Base-by-base conservation (phyloP, 2,888 invertebrate genomes). In the Calameuta filiformis region DNA sequence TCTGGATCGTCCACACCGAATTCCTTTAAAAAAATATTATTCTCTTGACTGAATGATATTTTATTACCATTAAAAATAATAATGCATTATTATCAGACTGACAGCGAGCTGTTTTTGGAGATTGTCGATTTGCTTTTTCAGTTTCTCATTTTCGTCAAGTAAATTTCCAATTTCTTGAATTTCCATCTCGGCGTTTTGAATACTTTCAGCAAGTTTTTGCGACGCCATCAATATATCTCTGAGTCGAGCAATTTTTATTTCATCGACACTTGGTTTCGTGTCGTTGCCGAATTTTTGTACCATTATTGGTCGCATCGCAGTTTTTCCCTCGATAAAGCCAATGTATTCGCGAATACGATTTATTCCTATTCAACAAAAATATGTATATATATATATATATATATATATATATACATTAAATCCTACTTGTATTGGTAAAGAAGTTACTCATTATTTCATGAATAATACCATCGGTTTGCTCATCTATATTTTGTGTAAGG, bases 101-200 rank as follows among this genome's bases (percentile, higher is more conserved):
- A 74, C 37, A 34, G 34, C 30, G n/a, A 74, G 34, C 12, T 35
- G 74, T 30, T 35, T 34, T 15, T 35, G 6, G 9, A 35, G 37
- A 74, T 37, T n/a, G 4, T 34, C 35, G 23, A 74, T 30, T 68
- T 80, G 77, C 76, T 82, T 79, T 78, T 77, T 78, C 80, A 83
- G 74, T 69, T 78, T 76, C 68, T 79, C 77, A 73, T 86, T 85
- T 35, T 77, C 79, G 33, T 81, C 75, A 23, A 82, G 4, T 1
- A 83, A 12, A 6, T 77, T 68, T 31, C 69, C 80, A 30, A 86
- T 69, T 56, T 76, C 69, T 76, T 87, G 85, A 75, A 89, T 83
- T 75, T 89, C 90, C n/a, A 82, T 75, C 77, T 89, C 88, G n/a
- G 85, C 81, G 34, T 76, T 77, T 79, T 84, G 80, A 79, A 90